These are phyloP conservation scores for Pollenia griseotomentosa DNA, from an alignment of 2,888 invertebrate genomes.

Conservation along the genomic window DNA sequence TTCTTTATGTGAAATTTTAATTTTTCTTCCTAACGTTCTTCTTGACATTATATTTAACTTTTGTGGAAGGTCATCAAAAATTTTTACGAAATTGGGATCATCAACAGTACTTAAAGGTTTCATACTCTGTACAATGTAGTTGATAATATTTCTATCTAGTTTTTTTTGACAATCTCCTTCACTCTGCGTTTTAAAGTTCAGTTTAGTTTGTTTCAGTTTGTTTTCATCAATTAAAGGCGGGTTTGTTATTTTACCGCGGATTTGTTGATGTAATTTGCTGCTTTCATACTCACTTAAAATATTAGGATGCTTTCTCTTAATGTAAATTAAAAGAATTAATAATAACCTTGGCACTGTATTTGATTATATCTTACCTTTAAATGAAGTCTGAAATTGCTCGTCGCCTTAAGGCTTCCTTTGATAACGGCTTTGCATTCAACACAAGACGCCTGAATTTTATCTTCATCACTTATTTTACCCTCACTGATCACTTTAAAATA, in stretches of 20 bases:
- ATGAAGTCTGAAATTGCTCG: slow-evolving; percentile 17
- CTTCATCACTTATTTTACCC: no score
- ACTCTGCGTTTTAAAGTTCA: neutral
- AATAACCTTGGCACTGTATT: neutral
- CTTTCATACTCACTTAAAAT: neutral
- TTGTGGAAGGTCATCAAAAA: slow-evolving; percentile 22
- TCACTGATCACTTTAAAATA: slow-evolving; percentile 4
- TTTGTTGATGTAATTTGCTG: slow-evolving; percentile 1
- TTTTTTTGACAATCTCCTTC: neutral
- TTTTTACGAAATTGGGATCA: slow-evolving; percentile 24
- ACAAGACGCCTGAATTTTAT: slow-evolving; percentile 8
- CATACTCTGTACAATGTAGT: neutral
- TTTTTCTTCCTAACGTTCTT: slow-evolving; percentile 11
- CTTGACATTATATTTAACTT: no score
- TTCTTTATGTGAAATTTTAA: slow-evolving; percentile 9
- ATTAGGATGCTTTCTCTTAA: slow-evolving; percentile 19
- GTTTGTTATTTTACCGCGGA: slow-evolving; percentile 4
- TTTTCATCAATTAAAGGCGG: slow-evolving; percentile 6
- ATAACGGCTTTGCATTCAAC: slow-evolving; percentile 3
- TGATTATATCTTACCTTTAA: slow-evolving; percentile 5
- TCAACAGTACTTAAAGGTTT: slow-evolving; percentile 21
- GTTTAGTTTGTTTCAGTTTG: slow-evolving; percentile 15
- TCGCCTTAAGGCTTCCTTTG: slow-evolving; percentile 9
- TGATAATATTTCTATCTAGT: slow-evolving; percentile 8
- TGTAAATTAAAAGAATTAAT: neutral